Evolutionary conservation across 35 echinoderm and acorn worm species (phyloP).

Genomic region (Patiria miniata): DNA sequence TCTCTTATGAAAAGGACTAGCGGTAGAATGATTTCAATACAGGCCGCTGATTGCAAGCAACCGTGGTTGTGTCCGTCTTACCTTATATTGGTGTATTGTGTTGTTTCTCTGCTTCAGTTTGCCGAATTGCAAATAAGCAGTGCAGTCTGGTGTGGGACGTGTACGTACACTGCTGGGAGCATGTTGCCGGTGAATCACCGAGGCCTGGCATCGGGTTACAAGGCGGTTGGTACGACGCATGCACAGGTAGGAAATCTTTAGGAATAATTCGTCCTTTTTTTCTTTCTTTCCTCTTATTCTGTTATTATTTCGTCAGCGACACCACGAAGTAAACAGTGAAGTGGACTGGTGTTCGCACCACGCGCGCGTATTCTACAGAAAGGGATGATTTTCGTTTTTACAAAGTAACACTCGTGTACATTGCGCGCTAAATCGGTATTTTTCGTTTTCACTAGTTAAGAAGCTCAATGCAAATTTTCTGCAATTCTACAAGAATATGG

Average conservation of each 20-base stretch:
- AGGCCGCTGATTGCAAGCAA: too few relatives aligned
- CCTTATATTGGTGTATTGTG: too few relatives aligned
- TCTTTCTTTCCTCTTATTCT: background rate
- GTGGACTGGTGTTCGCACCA: background rate
- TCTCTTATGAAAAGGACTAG: too few relatives aligned
- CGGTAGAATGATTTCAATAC: too few relatives aligned
- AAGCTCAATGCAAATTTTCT: background rate
- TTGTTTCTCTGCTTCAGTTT: too few relatives aligned
- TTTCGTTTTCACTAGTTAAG: background rate
- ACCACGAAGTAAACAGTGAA: background rate
- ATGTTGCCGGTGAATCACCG: conserved; percentile 25
- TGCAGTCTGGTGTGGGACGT: conserved; percentile 63
- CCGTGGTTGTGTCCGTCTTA: too few relatives aligned
- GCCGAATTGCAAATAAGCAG: conserved; percentile 65
- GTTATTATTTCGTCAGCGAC: background rate
- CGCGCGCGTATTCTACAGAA: too few relatives aligned
- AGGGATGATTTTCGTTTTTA: too few relatives aligned
- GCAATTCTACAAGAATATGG: too few relatives aligned
- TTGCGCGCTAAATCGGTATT: too few relatives aligned
- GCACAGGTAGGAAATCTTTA: conserved; percentile 50
- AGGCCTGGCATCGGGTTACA: conserved; percentile 36
- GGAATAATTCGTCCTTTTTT: background rate
- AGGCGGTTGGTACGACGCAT: conserved; percentile 66
- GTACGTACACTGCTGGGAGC: conserved; percentile 68
- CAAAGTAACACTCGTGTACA: too few relatives aligned